Evolutionary conservation across 2,888 invertebrate genomes (phyloP).

Genomic region (Pardosa pseudoannulata): DNA sequence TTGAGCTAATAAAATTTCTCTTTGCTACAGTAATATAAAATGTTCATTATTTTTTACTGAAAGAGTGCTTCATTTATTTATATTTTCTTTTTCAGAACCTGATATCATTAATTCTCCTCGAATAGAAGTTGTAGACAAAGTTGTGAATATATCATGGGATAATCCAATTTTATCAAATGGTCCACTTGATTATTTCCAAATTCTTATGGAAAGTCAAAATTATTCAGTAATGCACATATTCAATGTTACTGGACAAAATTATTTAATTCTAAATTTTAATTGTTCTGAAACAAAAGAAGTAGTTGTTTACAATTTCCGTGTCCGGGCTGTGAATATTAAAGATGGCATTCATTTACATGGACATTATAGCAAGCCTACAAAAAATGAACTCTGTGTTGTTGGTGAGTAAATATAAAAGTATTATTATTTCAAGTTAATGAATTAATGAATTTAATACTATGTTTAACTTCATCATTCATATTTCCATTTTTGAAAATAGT

Average conservation of each 20-base stretch:
- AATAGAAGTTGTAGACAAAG: conserved; percentile 32
- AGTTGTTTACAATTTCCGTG: conserved; percentile 18
- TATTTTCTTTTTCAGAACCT: conserved; percentile 42
- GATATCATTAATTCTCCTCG: conserved; percentile 39
- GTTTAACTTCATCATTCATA: too few species aligned
- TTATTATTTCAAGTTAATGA: too few species aligned
- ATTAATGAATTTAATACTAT: too few species aligned
- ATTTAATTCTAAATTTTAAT: background rate
- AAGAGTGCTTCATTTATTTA: too few species aligned
- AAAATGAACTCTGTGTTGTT: conserved; percentile 34
- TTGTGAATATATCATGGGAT: conserved; percentile 59
- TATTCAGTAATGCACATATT: background rate
- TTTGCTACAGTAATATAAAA: too few species aligned
- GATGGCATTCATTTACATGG: conserved; percentile 13
- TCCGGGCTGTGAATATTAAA: conserved; percentile 53
- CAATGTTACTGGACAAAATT: conserved; percentile 41
- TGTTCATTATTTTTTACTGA: too few species aligned
- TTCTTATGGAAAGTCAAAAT: conserved; percentile 14
- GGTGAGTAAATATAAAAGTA: too few species aligned
- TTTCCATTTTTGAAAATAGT: too few species aligned
- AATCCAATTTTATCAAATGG: conserved; percentile 60
- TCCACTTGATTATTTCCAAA: conserved; percentile 55
- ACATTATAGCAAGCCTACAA: conserved; percentile 26
- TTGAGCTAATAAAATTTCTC: too few species aligned
- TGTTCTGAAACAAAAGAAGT: background rate